These are phyloP conservation scores for Thumatha senex DNA, from an alignment of 2,888 invertebrate species.

Conservation along the genomic window DNA sequence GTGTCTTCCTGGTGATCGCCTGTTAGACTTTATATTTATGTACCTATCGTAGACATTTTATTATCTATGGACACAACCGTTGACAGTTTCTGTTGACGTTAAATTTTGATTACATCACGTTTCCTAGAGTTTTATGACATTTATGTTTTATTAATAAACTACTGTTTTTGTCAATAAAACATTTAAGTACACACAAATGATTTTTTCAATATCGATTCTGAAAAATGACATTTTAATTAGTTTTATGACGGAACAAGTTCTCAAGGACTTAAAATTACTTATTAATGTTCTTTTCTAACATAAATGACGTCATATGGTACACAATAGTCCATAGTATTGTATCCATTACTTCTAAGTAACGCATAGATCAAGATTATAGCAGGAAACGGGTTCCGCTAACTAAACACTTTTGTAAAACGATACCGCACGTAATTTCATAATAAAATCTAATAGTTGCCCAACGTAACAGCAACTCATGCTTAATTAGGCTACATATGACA, in stretches of 20 bases:
- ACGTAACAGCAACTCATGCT: conserved; percentile 58
- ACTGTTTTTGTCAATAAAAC: conserved; percentile 7
- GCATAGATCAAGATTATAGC: conserved; percentile 11
- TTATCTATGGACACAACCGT: conserved; percentile 57
- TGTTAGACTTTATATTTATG: conserved; percentile 62
- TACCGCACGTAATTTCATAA: conserved; percentile 46
- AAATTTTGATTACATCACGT: conserved; percentile 43
- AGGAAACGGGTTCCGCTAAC: conserved; percentile 27
- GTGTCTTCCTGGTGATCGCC: conserved; percentile 58
- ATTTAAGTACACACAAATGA: conserved; percentile 9
- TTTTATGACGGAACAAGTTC: neutral
- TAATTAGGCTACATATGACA: conserved; percentile 81
- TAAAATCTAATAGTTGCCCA: conserved; percentile 54
- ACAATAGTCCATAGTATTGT: conserved; percentile 4
- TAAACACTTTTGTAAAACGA: conserved; percentile 38
- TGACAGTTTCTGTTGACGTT: conserved; percentile 36
- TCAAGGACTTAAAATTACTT: neutral
- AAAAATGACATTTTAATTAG: conserved; percentile 4
- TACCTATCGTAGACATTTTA: conserved; percentile 45
- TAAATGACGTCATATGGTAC: conserved; percentile 2
- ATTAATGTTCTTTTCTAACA: conserved; percentile 1
- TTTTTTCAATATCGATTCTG: neutral
- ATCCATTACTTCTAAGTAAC: conserved; percentile 8
- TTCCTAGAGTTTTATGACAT: conserved; percentile 35
- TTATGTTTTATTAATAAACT: conserved; percentile 27